These are phyloP conservation scores for Calameuta idolon DNA, from an alignment of 2,888 invertebrate genomes.

Conservation along the genomic window DNA sequence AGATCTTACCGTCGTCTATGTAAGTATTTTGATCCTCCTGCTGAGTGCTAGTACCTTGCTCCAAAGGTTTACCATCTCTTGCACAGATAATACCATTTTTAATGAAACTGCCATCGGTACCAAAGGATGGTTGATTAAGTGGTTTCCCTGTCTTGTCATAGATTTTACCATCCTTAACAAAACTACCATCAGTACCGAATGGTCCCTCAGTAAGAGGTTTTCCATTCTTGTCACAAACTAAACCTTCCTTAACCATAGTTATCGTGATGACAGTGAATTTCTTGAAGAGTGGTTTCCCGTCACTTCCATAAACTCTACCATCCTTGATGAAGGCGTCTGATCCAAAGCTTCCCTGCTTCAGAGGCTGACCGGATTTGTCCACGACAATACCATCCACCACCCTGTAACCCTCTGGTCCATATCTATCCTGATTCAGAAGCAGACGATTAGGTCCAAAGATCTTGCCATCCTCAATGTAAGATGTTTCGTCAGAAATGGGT, in stretches of 20 bases:
- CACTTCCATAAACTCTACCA: conserved; percentile 22
- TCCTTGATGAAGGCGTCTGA: conserved; percentile 20
- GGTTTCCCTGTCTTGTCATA: conserved; percentile 24
- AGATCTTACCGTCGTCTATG: conserved; percentile 18
- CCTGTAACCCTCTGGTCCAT: conserved; percentile 21
- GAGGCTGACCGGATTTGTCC: conserved; percentile 16
- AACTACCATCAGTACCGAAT: conserved; percentile 20
- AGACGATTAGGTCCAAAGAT: conserved; percentile 22
- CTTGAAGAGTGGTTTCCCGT: conserved; percentile 22
- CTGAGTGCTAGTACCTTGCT: conserved; percentile 11
- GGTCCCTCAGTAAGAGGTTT: conserved; percentile 23
- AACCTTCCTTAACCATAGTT: conserved; percentile 17
- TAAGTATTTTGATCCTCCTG: conserved; percentile 30
- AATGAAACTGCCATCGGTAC: conserved; percentile 22
- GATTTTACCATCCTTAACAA: conserved; percentile 23
- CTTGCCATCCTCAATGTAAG: conserved; percentile 24
- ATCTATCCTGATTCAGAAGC: conserved; percentile 21
- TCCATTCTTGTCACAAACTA: conserved; percentile 26
- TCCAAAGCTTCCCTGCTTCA: conserved; percentile 22
- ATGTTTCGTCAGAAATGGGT: conserved; percentile 22
- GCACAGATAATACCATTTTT: conserved; percentile 21
- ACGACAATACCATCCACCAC: conserved; percentile 21
- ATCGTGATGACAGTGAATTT: conserved; percentile 24
- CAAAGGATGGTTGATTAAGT: conserved; percentile 24
- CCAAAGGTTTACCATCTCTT: conserved; percentile 19